Percentiles rank a stretch among this genome's conserved stretches.
Conservation (phyloP, 2,797 vertebrate species). For the Sebastes goodei region DNA sequence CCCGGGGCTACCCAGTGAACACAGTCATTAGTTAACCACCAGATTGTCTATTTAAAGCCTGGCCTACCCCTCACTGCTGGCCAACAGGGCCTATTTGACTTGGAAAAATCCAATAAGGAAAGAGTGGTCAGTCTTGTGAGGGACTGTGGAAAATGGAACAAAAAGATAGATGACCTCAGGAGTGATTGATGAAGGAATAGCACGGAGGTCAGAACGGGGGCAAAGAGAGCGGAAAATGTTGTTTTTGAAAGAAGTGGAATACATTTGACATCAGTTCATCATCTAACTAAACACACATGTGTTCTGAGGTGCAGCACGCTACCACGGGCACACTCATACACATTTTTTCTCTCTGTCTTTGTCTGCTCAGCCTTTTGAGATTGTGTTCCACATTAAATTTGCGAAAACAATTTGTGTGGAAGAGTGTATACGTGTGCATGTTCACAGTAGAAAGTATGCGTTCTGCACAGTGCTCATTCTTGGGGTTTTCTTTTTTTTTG, state of each 20-base stretch:
- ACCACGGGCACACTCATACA: not conserved
- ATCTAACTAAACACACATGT: conserved; percentile 70
- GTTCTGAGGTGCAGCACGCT: conserved; percentile 30
- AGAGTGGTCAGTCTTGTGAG: conserved; percentile 76
- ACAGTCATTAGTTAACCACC: conserved; percentile 82
- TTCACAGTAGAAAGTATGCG: conserved; percentile 20
- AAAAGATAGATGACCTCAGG: conserved; percentile 66
- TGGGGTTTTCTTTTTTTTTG: conserved; percentile 8
- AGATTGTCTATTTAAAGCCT: conserved; percentile 81
- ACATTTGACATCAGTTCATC: conserved; percentile 61
- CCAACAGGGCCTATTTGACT: conserved; percentile 77
- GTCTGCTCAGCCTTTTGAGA: conserved; percentile 31
- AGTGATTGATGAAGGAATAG: conserved; percentile 64
- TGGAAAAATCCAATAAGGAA: conserved; percentile 81
- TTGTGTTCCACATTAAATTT: conserved; percentile 35
- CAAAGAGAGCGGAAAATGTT: conserved; percentile 41
- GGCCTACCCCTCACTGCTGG: conserved; percentile 69
- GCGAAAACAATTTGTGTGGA: conserved; percentile 32
- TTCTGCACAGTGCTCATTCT: conserved; percentile 14
- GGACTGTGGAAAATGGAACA: conserved; percentile 74
- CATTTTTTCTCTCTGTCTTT: not conserved
- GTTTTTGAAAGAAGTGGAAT: conserved; percentile 57
- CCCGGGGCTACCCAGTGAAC: conserved; percentile 69
- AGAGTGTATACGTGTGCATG: conserved; percentile 23
- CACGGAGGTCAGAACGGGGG: conserved; percentile 44